Conservation (phyloP, 2,113 vertebrate species). For the Spea bombifrons region DNA sequence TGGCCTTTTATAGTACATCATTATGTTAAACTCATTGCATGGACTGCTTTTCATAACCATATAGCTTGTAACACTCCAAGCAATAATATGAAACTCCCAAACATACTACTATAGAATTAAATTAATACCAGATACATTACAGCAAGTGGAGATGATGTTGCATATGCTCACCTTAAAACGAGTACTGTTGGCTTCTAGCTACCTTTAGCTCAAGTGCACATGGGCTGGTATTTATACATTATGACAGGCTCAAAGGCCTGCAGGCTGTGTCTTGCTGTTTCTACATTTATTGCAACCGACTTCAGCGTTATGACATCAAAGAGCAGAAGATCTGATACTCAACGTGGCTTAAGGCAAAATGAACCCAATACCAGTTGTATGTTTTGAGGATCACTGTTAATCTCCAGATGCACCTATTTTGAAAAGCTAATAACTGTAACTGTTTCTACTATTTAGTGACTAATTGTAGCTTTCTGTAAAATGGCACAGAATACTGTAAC, state of each 20-base stretch:
- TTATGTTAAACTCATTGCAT: no score
- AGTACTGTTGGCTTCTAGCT: conserved; percentile 8
- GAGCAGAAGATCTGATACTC: conserved; percentile 29
- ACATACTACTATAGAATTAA: neutral
- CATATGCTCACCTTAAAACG: conserved; percentile 5
- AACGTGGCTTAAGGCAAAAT: conserved; percentile 27
- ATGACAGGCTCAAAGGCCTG: conserved; percentile 26
- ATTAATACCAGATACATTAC: neutral
- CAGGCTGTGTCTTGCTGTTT: conserved; percentile 26
- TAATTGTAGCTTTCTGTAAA: no score
- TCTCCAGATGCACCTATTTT: conserved; percentile 10
- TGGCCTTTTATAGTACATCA: no score
- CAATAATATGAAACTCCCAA: neutral
- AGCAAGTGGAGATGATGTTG: neutral
- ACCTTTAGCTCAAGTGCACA: conserved; percentile 3
- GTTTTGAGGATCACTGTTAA: conserved; percentile 21
- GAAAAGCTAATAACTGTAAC: neutral
- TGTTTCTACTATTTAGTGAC: neutral
- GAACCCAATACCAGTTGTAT: conserved; percentile 4
- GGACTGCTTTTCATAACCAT: no score
- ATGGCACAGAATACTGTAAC: no score
- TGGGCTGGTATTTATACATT: conserved; percentile 19
- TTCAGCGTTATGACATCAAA: conserved; percentile 27
- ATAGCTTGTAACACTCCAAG: no score
- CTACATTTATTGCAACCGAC: conserved; percentile 23